Conservation (phyloP, 64 coral and sea anemone genomes). For the Montipora foliosa region DNA sequence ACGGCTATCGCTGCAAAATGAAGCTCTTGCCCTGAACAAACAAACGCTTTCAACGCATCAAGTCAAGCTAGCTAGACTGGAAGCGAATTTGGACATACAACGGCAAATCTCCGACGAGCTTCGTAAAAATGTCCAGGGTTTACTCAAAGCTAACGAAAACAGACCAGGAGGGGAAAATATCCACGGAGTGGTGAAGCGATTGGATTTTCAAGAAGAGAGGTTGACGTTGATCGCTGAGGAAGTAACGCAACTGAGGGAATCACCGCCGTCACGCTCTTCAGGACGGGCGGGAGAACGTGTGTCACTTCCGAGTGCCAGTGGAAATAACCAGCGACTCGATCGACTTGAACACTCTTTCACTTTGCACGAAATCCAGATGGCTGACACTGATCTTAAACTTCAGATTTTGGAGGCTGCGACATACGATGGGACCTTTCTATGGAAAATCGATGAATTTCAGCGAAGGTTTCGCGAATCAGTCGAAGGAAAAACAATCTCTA, state of each 20-base stretch:
- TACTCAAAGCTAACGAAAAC: neutral
- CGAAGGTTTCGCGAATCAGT: slow-evolving; percentile 74
- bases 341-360: slow-evolving; percentile 65
- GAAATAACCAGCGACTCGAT: slow-evolving; percentile 21
- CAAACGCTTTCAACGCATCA: slow-evolving; percentile 73
- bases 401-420: slow-evolving; percentile 66
- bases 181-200: neutral
- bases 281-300: neutral
- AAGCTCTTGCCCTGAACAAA: slow-evolving; percentile 48
- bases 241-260: neutral
- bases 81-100: slow-evolving; percentile 62
- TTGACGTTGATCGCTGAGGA: slow-evolving; percentile 18
- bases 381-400: slow-evolving; percentile 80
- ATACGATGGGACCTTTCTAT: slow-evolving; percentile 80
- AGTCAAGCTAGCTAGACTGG: slow-evolving; percentile 71
- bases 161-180: neutral
- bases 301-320: neutral
- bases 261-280: neutral
- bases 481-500: slow-evolving; percentile 58
- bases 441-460: slow-evolving; percentile 86
- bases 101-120: slow-evolving; percentile 48
- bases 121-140: neutral
- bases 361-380: slow-evolving; percentile 75
- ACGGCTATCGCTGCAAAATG: slow-evolving; percentile 48
- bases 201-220: slow-evolving; percentile 65